Base-by-base conservation (phyloP, 2,113 vertebrate species). In the Pterocles burchelli region DNA sequence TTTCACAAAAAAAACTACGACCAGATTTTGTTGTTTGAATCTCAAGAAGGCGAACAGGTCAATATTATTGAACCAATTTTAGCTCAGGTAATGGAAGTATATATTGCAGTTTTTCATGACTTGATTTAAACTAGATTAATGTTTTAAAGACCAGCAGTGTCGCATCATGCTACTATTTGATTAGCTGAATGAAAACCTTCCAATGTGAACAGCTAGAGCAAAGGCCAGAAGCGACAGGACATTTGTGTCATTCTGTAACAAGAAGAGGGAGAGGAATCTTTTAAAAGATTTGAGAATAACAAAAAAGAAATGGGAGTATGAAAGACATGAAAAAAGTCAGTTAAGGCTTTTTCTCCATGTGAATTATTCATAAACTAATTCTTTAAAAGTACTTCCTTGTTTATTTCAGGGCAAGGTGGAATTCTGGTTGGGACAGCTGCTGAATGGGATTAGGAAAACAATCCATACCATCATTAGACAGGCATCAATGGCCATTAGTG, bases 351-450 rank as follows among this genome's bases (percentile, higher is more conserved):
- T 86, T 74, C 31, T 86, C 12, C 17, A 45, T 85, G 58, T 94
- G 85, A 96, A 96, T 95, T 95, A 94, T 94, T 94, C 82, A 93
- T 95, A n/a, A 90, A 66, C 31, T 49, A 52, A 58, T 94, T 90
- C 62, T 88, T 72, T 93, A 67, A 94, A 87, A 59, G 33, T 93
- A 46, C 26, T 83, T 90, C 94, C 91, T 93, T 89, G 51, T 89
- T 91, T 96, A 45, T 93, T 91, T 76, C 94, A 99, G 98, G 98
- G 98, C 36, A 98, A 97, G 36, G 98, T 99, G 95, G 98, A 99
- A 96, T 72, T 93, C 85, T 99, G 98, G 98, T 62, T 99, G 41
- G 98, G 98, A 41, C 95, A 98, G 96, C 89, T 99, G 77, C 96
- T 99, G 52, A 95, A 96, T 25, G 97, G 98, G 12, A 97, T 98